Evolutionary conservation across 2,888 invertebrate genomes (phyloP), one percentile per base, ranked within the genome.

Genomic region (Leptogaster cylindrica): DNA sequence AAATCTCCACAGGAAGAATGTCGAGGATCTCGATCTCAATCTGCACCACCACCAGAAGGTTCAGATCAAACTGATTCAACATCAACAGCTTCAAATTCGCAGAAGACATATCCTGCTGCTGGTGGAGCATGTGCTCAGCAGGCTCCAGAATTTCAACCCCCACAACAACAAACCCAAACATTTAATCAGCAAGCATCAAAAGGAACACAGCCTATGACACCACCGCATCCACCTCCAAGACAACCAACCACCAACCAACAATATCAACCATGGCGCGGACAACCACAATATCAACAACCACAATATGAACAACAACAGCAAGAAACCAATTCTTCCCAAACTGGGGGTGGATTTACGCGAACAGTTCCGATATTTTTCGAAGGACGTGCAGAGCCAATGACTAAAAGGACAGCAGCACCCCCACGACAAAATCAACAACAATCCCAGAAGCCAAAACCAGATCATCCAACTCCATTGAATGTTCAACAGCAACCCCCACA

Each of bases 321-420:
- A 16, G 31, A 52, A 10, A 67, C 71, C 2, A 76, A 73, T 7
- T 41, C 70, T 75, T 41, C 75, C 77, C 20, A 76, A 12, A 77
- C 78, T 0, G 78, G 77, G n/a, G 77, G 78, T 28, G 76, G 73
- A 33, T 77, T 76, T 73, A 89, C 92, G 51, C 85, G 93, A 70
- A 90, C 92, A 75, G 93, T 94, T 79, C 94, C 94, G 18, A 94
- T 94, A 71, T 90, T 91, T 76, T 91, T 94, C 0, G 94, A 95
- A 80, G 93, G 93, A 5, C 84, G 93, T 63, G 90, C 91, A 74
- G 89, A 90, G 75, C 92, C 92, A 0, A 86, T 92, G 12, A 83
- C 90, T 66, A 88, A 89, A 70, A 68, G 75, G 75, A 18, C 79
- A 69, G 72, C 79, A 72, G 73, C 81, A 76, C 75, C 76, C 39